Evolutionary conservation across 2,888 invertebrate genomes (phyloP).

Genomic region (Ernsta delagoae): DNA sequence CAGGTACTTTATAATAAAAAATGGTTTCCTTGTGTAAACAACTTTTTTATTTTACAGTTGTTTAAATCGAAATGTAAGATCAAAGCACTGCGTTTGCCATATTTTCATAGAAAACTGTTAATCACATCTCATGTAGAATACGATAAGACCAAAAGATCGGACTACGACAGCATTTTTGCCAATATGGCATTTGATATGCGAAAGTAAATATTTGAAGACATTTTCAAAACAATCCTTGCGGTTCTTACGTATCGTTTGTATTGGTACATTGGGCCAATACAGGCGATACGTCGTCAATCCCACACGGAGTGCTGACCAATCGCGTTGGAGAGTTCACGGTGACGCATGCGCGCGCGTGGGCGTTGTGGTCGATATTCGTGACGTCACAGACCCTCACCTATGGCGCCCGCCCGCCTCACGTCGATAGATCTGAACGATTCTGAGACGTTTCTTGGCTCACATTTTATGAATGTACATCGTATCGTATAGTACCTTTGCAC

Average conservation of each 20-base stretch:
- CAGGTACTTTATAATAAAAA: too few relatives aligned
- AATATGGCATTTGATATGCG: conserved; percentile 9
- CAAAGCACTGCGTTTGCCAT: too few relatives aligned
- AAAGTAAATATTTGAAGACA: conserved; percentile 28
- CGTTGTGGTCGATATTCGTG: conserved; percentile 75
- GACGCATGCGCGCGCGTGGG: conserved; percentile 79
- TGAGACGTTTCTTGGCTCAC: conserved; percentile 2
- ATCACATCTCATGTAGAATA: too few relatives aligned
- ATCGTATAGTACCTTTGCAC: conserved; percentile 1
- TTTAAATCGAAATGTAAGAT: too few relatives aligned
- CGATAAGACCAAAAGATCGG: not conserved
- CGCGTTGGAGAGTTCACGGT: conserved; percentile 49
- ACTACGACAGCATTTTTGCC: not conserved
- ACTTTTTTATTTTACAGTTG: too few relatives aligned
- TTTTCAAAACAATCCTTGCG: conserved; percentile 46
- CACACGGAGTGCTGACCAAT: conserved; percentile 56
- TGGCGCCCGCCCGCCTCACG: conserved; percentile 72
- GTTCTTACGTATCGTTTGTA: conserved; percentile 46
- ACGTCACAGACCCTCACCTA: conserved; percentile 75
- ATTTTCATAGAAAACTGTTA: too few relatives aligned
- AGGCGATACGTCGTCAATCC: conserved; percentile 41
- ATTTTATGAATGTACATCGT: conserved; percentile 29
- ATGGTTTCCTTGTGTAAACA: too few relatives aligned
- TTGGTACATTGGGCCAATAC: conserved; percentile 52
- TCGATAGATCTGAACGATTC: conserved; percentile 75